Base-by-base conservation (phyloP, 2,888 invertebrate species). In the Drosophila affinis region DNA sequence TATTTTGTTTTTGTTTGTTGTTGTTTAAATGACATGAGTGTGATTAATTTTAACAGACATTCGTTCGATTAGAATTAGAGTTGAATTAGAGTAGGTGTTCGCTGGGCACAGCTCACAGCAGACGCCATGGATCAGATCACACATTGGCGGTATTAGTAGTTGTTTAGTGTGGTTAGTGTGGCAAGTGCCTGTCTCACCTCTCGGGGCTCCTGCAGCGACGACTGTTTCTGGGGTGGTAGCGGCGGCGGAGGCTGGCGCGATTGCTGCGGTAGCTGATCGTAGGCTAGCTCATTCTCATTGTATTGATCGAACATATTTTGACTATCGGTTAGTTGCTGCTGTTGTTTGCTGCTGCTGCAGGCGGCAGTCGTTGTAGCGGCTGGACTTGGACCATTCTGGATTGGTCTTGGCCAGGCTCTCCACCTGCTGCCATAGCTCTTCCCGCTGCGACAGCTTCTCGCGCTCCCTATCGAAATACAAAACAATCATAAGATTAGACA, bases 341-440 rank as follows among this genome's bases (percentile, higher is more conserved):
- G 89, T 81, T 89, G 91, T 80, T n/a, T 91, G 89, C 46, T 29
- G n/a, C 27, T 51, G 27, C n/a, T 6, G 27, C 49, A 51, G 21
- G 32, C 57, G 65, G 75, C 88, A 89, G 68, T 91, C 89, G 79
- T 83, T 87, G 72, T 87, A 91, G 55, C 90, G 89, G 56, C 81
- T 77, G 56, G 91, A 63, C 77, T 91, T 91, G 49, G 91, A 81
- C 91, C 91, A 94, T 77, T 93, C 92, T 14, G 95, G 95, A 93
- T 95, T 95, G 85, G 93, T 93, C 93, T 94, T 95, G 10, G 99
- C 99, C 83, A 96, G 93, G 84, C 94, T 94, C 92, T 98, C 97
- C 14, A 99, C 94, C 84, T 95, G 95, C 88, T 94, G 95, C 99
- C 98, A 99, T 32, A 97, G 94, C 89, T 97, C 97, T 90, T 98